Base-by-base conservation (phyloP, 2,888 invertebrate species). In the Mesorhabditis spiculigera region DNA sequence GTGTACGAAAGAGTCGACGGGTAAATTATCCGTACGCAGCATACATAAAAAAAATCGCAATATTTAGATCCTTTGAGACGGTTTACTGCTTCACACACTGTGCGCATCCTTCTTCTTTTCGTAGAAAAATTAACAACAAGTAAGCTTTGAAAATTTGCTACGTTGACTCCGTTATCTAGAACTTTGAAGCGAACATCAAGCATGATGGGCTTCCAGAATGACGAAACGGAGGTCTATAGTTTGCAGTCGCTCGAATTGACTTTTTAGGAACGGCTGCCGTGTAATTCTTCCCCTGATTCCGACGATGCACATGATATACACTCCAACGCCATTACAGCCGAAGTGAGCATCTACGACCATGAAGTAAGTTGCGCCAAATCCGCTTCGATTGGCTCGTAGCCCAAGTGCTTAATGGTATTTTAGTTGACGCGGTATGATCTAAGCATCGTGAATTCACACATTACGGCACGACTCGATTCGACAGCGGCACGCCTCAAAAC, bases 1-100 rank as follows among this genome's bases (percentile, higher is more conserved):
- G 58, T 50, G 8, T 50, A n/a, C 58, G 58, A 50, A 50, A 50
- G 58, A n/a, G n/a, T 50, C 58, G n/a, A 50, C n/a, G 58, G 58
- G 58, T 50, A 50, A 50, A 50, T n/a, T 13, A 50, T 13, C 28
- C 8, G n/a, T 13, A 50, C 8, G n/a, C 58, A 50, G 10, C 8
- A 50, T 13, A 50, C 1, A 13, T n/a, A 13, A 50, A 50, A 50
- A 50, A 50, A 10, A 13, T 50, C n/a, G 10, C 58, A 50, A n/a
- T 13, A 50, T 50, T 50, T 50, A 50, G 58, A 10, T 13, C 10
- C 58, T 10, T 50, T 50, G 58, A 50, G 10, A n/a, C 58, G 10
- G n/a, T n/a, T 10, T 50, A 50, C n/a, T 50, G 58, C 58, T 50
- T 50, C 8, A 13, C 58, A n/a, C 58, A 50, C 58, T 13, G n/a